Percentiles rank a stretch among this genome's conserved stretches.
These are phyloP conservation scores for Coremacera marginata DNA, from an alignment of 2,888 invertebrate species.

Conservation along the genomic window DNA sequence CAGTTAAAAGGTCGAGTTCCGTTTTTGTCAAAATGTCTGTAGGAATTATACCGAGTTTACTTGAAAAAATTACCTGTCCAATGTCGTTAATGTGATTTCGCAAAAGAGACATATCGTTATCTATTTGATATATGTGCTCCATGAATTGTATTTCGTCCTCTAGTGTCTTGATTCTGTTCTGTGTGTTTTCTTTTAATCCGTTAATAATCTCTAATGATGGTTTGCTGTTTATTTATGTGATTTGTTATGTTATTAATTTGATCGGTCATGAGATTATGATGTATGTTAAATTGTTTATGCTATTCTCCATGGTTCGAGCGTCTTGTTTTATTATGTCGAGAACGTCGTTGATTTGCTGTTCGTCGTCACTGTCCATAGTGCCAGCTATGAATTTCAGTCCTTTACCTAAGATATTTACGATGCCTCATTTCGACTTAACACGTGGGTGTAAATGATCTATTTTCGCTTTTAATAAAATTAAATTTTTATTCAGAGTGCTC, in stretches of 20 bases:
- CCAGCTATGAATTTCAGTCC: slow-evolving; percentile 43
- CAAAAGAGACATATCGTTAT: too few relatives aligned
- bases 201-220: slow-evolving; percentile 43
- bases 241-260: slow-evolving; percentile 46
- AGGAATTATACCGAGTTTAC: too few relatives aligned
- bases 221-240: slow-evolving; percentile 46
- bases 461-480: too few relatives aligned
- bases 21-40: too few relatives aligned
- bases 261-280: slow-evolving; percentile 30
- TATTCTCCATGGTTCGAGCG: slow-evolving; percentile 26
- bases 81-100: too few relatives aligned
- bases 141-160: too few relatives aligned
- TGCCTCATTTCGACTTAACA: slow-evolving; percentile 37
- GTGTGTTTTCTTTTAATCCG: slow-evolving; percentile 41
- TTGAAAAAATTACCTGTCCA: too few relatives aligned
- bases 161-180: too few relatives aligned
- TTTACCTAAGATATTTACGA: slow-evolving; percentile 39
- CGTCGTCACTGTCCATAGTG: slow-evolving; percentile 45
- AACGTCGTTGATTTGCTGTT: slow-evolving; percentile 38
- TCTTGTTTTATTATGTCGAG: slow-evolving; percentile 24
- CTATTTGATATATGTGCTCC: too few relatives aligned
- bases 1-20: too few relatives aligned
- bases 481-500: neutral
- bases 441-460: slow-evolving; percentile 24
- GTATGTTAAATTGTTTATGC: slow-evolving; percentile 10